Conservation (phyloP, 2,888 invertebrate species). For the Chrysodeixis includens region DNA sequence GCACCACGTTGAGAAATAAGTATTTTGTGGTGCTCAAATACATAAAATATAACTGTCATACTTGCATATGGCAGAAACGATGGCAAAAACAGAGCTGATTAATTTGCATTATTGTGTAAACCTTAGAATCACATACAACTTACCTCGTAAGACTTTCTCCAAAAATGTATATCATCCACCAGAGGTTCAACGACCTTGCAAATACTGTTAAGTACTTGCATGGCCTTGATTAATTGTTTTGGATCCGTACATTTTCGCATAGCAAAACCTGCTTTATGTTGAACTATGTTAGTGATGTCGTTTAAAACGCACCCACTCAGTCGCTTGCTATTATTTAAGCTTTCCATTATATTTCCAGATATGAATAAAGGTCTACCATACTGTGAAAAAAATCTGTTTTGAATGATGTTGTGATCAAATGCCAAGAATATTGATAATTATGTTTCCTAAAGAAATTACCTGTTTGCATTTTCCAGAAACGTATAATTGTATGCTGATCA, state of each 20-base stretch:
- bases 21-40: no score
- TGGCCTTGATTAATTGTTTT: background rate
- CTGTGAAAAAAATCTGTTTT: background rate
- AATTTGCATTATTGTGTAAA: background rate
- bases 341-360: background rate
- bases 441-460: background rate
- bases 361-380: background rate
- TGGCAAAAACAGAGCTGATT: no score
- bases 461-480: background rate
- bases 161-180: background rate
- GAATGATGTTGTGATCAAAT: background rate
- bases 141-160: constrained; percentile 4
- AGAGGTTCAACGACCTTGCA: background rate
- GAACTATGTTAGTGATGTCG: background rate
- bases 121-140: background rate
- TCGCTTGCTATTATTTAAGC: background rate
- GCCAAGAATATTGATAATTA: background rate
- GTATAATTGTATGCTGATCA: background rate
- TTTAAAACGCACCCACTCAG: background rate
- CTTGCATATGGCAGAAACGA: no score
- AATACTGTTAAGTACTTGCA: background rate
- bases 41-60: no score
- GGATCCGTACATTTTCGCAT: background rate
- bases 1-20: no score
- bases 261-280: background rate